Evolutionary conservation across 2,888 invertebrate genomes (phyloP), one percentile per base, ranked within the genome.

Genomic region (Mimachlamys varia): DNA sequence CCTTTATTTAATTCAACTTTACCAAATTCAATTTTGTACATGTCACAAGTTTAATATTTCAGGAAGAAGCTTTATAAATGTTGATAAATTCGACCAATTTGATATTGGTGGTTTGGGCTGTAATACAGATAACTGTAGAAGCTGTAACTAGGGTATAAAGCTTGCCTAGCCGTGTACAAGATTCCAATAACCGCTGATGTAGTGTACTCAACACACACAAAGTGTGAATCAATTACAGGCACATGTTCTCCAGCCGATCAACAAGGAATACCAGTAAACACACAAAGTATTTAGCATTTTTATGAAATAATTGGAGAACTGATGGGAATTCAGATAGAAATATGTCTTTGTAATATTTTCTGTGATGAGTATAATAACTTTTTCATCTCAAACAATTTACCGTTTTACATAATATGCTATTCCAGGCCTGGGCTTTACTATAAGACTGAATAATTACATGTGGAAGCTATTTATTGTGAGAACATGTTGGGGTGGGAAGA

Each of bases 381-480:
- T 76, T 76, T 76, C 76, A 76, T 76, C 76, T 76, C 76, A 27
- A 76, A 12, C 76, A 76, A 76, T 76, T 76, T 76, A 76, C 76
- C 76, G 12, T 19, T 76, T 76, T 76, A 76, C 76, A 76, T 76
- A 27, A 76, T 76, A 76, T 27, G 33, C 33, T 76, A 13, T 12
- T 17, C 22, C 76, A 76, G 76, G 33, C 33, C 76, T 12, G 22
- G 2, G 53, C 19, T 53, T 0, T 53, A 58, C 58, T 27, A 76
- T 76, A 19, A 76, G 27, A 76, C 76, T 33, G 33, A 76, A 33
- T 27, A 15, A 76, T 76, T 76, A 76, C 76, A 76, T 76, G 10
- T 76, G 76, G 76, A 76, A 76, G 19, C 76, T 27, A 76, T 76
- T 33, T 33, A 22, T 19, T 33, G 5, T 76, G 22, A 33, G 33